Evolutionary conservation across 2,113 vertebrate species (phyloP), one percentile per base, ranked within the genome.

Genomic region (Cololabis saira): DNA sequence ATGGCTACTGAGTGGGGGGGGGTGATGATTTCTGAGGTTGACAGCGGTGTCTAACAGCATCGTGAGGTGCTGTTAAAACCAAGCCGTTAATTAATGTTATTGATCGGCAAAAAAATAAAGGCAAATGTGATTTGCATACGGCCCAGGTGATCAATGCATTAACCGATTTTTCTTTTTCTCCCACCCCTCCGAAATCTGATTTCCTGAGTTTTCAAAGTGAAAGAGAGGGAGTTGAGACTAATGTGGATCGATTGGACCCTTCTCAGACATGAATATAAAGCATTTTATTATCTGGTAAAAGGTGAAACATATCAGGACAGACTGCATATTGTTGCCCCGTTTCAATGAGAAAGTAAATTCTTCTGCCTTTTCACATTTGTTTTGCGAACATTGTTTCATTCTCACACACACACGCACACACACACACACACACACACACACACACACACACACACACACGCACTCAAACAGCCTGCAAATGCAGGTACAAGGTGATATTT

Each of bases 261-360:
- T 95, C 95, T 94, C 95, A 94, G 94, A 94, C 94, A 94, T 85
- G 91, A 93, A 93, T 93, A 91, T 91, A 92, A 92, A 93, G 87
- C 85, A 76, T 95, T 95, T 95, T 96, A 96, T 97, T 96, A 96
- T 94, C 94, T 90, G 91, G 91, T 90, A 93, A 95, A 87, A 83
- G 82, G 78, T 83, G 86, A 83, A 88, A 81, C 80, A 78, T 72
- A 67, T 80, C 78, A 67, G 82, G 73, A 86, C 71, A 69, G 65
- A 68, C 78, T 80, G 74, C 58, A 53, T 94, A 90, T 93, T 94
- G 93, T 5, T 57, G 92, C 94, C 65, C 72, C 50, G 53, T 55
- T 74, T 72, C 21, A 65, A 54, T 18, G 45, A 55, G 19, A 58
- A 60, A 47, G 58, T 22, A 3, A 61, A 1, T 33, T 51, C 48